Evolutionary conservation across 1,140 invertebrate genomes (phyloP).

Genomic region (Helicorthomorpha holstii): DNA sequence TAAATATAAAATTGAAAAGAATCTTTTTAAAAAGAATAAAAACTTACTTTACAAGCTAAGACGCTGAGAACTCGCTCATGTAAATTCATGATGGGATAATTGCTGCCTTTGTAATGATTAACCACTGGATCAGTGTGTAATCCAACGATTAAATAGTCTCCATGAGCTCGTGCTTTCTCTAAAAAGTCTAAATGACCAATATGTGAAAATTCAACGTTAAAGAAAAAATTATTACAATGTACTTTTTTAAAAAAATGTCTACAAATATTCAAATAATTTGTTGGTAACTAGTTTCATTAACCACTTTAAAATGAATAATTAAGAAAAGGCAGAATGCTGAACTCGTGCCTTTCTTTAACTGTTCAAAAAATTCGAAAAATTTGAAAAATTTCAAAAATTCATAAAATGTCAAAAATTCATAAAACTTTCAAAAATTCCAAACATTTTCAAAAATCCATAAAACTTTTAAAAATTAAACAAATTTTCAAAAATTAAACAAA

Average conservation of each 20-base stretch:
- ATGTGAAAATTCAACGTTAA: conserved; percentile 36
- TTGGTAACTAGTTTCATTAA: not conserved
- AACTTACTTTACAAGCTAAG: conserved; percentile 77
- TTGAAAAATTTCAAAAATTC: no score
- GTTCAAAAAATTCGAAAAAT: no score
- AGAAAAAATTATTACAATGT: no score
- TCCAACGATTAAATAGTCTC: conserved; percentile 96
- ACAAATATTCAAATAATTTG: not conserved
- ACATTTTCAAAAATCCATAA: no score
- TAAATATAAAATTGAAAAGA: conserved; percentile 4
- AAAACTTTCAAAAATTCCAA: no score
- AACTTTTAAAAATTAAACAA: no score
- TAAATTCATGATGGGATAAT: conserved; percentile 99
- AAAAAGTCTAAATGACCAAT: conserved; percentile 95
- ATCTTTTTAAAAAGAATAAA: conserved; percentile 6
- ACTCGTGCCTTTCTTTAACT: no score
- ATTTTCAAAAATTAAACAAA: no score
- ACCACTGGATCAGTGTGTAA: conserved; percentile 82
- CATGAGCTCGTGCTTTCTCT: conserved; percentile 62
- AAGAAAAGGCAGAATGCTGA: no score
- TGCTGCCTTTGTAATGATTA: conserved; percentile 68
- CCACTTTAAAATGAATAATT: no score
- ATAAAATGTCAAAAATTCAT: no score
- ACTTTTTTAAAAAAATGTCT: no score
- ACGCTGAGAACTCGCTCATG: conserved; percentile 95